Percentiles rank a stretch among this genome's conserved stretches.
Evolutionary conservation across 2,888 invertebrate species (phyloP).

Genomic region (Plebejus melissa): DNA sequence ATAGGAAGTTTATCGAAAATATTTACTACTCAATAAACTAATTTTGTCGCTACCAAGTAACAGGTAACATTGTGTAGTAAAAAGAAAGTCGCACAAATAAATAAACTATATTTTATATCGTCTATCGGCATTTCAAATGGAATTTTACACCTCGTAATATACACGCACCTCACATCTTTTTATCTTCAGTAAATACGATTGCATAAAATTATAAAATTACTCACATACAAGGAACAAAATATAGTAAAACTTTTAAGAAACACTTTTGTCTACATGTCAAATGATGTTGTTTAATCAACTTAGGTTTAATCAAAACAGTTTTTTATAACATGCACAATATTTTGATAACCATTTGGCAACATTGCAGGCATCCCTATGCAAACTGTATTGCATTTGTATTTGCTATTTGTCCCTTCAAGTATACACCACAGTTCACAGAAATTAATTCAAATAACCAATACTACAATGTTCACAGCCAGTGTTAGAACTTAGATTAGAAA

Average conservation of each 20-base stretch:
- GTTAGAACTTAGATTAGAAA: background rate
- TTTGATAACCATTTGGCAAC: background rate
- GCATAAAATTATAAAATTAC: background rate
- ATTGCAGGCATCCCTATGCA: background rate
- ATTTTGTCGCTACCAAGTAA: background rate
- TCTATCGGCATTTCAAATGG: too few species aligned
- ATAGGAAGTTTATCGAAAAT: too few species aligned
- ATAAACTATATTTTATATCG: background rate
- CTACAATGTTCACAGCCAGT: constrained; percentile 12
- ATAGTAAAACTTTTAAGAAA: background rate
- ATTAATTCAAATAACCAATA: constrained; percentile 10
- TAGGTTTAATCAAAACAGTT: background rate
- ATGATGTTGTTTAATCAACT: background rate
- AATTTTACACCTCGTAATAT: background rate
- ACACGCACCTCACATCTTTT: background rate
- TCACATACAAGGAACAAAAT: background rate
- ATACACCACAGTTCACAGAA: background rate
- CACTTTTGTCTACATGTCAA: background rate
- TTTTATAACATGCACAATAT: background rate
- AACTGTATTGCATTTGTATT: background rate
- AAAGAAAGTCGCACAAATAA: background rate
- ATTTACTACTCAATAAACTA: too few species aligned
- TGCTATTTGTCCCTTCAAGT: background rate
- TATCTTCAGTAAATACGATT: background rate
- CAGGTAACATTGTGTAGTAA: background rate